A percentile compares a stretch with the other conserved stretches of the same genome.
phyloP scores from a whole-genome alignment of 2,888 invertebrate species.

The Gymnosoma rotundatum region DNA sequence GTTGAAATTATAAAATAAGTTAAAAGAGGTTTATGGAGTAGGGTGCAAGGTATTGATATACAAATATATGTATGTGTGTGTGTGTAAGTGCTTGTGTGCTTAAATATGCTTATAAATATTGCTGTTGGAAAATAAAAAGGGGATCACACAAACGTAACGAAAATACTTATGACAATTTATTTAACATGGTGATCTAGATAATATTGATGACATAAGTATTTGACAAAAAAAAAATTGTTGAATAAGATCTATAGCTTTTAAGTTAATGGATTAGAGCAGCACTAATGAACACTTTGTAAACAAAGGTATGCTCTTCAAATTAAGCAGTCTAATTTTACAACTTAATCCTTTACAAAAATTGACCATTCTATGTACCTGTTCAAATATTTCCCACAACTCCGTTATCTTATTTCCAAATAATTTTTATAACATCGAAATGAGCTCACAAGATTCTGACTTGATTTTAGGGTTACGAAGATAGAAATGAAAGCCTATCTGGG shows the following conservation, averaged over 20 bases:
- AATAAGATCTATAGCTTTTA: neutral
- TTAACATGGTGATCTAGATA: constrained; percentile 48
- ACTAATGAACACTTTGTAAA: neutral
- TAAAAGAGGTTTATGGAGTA: constrained; percentile 63
- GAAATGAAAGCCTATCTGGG: no score
- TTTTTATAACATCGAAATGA: no score
- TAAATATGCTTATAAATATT: constrained; percentile 7
- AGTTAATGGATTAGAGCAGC: neutral
- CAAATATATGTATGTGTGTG: neutral
- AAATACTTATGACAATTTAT: constrained; percentile 35
- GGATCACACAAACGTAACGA: constrained; percentile 13
- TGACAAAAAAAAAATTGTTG: constrained; percentile 3
- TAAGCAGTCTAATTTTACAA: neutral
- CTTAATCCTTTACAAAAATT: no score
- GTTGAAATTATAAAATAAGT: constrained; percentile 56
- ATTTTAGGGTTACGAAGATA: no score
- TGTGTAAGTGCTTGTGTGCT: neutral
- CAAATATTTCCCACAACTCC: no score
- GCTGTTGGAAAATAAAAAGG: constrained; percentile 37
- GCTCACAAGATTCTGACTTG: no score
- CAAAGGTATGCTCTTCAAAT: neutral
- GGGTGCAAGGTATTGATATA: constrained; percentile 15
- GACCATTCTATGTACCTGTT: no score
- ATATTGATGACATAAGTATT: constrained; percentile 31
- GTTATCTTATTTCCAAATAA: no score